Conservation (phyloP, 2,797 vertebrate species). For the Lutjanus argentimaculatus region DNA sequence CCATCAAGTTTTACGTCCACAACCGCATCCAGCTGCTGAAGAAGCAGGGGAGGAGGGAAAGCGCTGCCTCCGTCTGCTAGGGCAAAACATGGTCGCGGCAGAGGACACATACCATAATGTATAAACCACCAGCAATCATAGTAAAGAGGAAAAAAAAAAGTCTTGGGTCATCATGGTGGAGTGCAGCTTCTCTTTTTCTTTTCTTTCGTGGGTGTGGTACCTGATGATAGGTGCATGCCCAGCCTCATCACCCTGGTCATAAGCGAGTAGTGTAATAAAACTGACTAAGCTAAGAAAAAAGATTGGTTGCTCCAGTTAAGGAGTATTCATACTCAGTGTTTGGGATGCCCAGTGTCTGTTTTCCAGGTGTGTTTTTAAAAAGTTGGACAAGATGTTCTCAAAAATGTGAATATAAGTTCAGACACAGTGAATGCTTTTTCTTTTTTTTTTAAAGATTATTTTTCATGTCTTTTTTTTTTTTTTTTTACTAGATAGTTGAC, state of each 20-base stretch:
- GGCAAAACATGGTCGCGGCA: neutral
- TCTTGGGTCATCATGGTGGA: constrained; percentile 35
- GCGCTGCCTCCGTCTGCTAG: constrained; percentile 75
- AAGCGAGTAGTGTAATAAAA: constrained; percentile 69
- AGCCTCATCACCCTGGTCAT: constrained; percentile 32
- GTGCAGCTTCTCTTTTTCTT: constrained; percentile 27
- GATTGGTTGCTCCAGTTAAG: constrained; percentile 28
- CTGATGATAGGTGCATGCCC: constrained; percentile 32
- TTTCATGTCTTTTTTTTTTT: constrained; percentile 52
- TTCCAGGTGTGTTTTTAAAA: constrained; percentile 39
- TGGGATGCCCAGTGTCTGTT: constrained; percentile 31
- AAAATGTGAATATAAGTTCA: constrained; percentile 54
- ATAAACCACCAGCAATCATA: constrained; percentile 74
- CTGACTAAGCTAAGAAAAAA: constrained; percentile 56
- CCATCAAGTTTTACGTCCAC: constrained; percentile 90
- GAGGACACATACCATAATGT: constrained; percentile 51
- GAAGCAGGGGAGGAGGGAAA: constrained; percentile 86
- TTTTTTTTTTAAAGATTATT: constrained; percentile 11
- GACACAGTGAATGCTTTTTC: constrained; percentile 50
- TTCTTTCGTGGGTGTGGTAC: constrained; percentile 27
- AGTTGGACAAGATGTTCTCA: constrained; percentile 51
- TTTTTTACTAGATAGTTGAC: constrained; percentile 37
- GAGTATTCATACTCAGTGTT: constrained; percentile 41
- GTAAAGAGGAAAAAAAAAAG: constrained; percentile 27
- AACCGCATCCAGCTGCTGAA: constrained; percentile 90